phyloP scores from a whole-genome alignment of 2,888 invertebrate genomes.

The Merodon equestris region DNA sequence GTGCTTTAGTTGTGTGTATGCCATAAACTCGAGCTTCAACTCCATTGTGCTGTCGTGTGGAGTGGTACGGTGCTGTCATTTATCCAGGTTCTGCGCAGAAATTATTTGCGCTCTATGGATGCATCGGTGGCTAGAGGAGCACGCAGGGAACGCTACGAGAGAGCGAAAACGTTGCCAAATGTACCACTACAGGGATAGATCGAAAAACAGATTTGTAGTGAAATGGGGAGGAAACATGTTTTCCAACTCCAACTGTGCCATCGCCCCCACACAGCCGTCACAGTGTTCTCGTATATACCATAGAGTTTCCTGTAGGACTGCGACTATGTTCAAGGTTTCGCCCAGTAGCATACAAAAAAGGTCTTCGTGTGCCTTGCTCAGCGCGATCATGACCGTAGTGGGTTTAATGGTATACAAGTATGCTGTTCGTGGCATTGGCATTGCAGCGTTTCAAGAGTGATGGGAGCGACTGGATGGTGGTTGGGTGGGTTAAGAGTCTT shows the following conservation, averaged over 20 bases:
- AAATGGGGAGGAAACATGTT: conserved; percentile 48
- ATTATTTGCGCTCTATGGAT: conserved; percentile 21
- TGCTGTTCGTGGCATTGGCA: conserved; percentile 64
- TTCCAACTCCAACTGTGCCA: conserved; percentile 23
- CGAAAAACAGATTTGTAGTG: conserved; percentile 51
- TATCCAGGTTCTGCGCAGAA: conserved; percentile 66
- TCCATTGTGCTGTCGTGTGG: not conserved
- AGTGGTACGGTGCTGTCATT: conserved; percentile 11
- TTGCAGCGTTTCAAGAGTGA: conserved; percentile 48
- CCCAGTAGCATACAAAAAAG: conserved; percentile 64
- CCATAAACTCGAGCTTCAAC: conserved; percentile 39
- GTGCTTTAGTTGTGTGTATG: conserved; percentile 43
- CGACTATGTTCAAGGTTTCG: conserved; percentile 61
- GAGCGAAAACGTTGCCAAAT: conserved; percentile 18
- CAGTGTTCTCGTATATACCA: not conserved
- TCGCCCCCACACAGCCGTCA: conserved; percentile 8
- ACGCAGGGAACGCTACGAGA: conserved; percentile 17
- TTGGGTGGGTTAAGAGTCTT: conserved; percentile 13
- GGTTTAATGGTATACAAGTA: too few relatives aligned
- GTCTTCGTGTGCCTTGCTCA: conserved; percentile 19
- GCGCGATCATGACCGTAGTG: conserved; percentile 59
- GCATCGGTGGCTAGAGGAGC: conserved; percentile 22
- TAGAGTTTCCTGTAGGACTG: conserved; percentile 34
- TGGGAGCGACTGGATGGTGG: conserved; percentile 30
- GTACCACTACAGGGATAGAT: conserved; percentile 6